phyloP scores from a whole-genome alignment of 2,888 invertebrate genomes.

The Chrysodeixis includens region DNA sequence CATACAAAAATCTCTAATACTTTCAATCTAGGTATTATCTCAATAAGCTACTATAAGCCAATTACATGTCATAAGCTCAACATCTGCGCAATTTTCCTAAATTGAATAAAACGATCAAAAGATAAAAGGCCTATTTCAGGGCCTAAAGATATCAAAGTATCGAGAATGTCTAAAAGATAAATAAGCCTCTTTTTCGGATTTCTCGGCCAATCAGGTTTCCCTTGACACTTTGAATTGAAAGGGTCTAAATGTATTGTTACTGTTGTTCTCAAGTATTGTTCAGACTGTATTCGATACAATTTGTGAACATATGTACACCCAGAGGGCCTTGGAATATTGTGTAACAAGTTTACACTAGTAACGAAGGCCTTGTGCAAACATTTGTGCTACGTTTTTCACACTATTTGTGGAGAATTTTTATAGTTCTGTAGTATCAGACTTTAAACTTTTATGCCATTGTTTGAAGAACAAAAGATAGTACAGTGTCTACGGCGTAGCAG shows the following conservation, averaged over 20 bases:
- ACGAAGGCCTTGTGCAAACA: too few species aligned
- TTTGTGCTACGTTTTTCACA: background rate
- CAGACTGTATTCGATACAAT: background rate
- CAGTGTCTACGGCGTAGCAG: background rate
- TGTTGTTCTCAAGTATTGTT: background rate
- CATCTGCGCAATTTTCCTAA: background rate
- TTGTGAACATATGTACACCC: background rate
- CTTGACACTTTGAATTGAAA: background rate
- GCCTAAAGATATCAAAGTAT: background rate
- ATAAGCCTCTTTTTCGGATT: background rate
- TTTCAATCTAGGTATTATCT: constrained; percentile 3
- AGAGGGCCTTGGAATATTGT: background rate
- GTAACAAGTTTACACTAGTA: background rate
- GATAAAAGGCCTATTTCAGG: background rate
- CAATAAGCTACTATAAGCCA: background rate
- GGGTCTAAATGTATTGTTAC: background rate
- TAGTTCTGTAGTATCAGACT: background rate
- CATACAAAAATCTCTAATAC: background rate
- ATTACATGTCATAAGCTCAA: background rate
- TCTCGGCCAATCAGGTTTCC: background rate
- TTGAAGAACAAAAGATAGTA: background rate
- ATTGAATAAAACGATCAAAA: constrained; percentile 6
- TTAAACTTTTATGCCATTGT: background rate
- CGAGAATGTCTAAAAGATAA: background rate
- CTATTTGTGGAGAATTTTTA: background rate